Evolutionary conservation across 2,888 invertebrate species (phyloP).

Genomic region (Chymomyza caudatula): DNA sequence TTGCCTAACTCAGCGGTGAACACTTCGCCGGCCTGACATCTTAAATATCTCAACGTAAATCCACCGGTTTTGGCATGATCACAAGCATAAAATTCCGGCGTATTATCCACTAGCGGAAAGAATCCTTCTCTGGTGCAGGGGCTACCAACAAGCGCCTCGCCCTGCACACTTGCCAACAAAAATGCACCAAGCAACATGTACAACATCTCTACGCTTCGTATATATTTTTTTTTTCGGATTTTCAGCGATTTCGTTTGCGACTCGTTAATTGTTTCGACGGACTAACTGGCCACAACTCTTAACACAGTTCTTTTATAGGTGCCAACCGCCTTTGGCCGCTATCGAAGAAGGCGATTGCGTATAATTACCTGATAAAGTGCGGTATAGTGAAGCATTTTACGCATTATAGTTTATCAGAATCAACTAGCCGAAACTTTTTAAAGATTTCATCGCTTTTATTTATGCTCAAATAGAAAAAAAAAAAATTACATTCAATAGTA

Average conservation of each 20-base stretch:
- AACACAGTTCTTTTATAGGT: conserved; percentile 59
- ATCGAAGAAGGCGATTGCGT: conserved; percentile 22
- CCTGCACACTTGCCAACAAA: conserved; percentile 10
- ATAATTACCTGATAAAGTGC: conserved; percentile 53
- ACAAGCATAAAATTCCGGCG: conserved; percentile 50
- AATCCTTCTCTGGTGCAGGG: conserved; percentile 46
- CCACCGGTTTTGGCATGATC: conserved; percentile 37
- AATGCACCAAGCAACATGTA: conserved; percentile 8
- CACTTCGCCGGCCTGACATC: conserved; percentile 42
- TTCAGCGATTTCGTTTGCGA: conserved; percentile 13
- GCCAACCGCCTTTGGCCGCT: conserved; percentile 17
- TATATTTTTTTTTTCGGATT: background rate
- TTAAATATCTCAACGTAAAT: conserved; percentile 36
- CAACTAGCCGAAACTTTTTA: conserved; percentile 15
- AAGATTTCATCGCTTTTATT: conserved; percentile 52
- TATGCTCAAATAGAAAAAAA: conserved; percentile 29
- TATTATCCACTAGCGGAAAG: conserved; percentile 45
- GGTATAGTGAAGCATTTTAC: background rate
- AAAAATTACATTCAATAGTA: background rate
- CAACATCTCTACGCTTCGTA: conserved; percentile 25
- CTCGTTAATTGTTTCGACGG: conserved; percentile 40
- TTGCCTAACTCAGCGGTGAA: conserved; percentile 32
- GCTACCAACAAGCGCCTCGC: conserved; percentile 6
- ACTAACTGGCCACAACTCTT: conserved; percentile 53
- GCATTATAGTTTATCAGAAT: background rate